Evolutionary conservation across 2,888 invertebrate species (phyloP).

Genomic region (Dermolepida albohirtum): DNA sequence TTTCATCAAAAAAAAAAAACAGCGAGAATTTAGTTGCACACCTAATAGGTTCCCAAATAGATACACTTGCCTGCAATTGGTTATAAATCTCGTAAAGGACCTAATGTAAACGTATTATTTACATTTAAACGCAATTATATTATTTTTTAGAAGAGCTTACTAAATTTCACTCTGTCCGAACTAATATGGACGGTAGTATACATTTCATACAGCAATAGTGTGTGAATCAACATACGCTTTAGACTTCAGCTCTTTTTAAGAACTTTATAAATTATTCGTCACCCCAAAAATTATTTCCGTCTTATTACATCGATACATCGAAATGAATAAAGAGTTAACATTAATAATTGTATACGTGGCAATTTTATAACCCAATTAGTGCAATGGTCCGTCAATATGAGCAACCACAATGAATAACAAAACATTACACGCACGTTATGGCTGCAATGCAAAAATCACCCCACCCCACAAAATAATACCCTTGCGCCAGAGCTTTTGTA

Average conservation of each 20-base stretch:
- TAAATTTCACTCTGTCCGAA: no score
- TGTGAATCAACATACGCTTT: neutral
- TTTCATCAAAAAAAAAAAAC: no score
- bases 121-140: no score
- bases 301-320: constrained; percentile 17
- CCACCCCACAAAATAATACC: constrained; percentile 11
- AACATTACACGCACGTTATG: neutral
- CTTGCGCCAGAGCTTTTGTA: constrained; percentile 20
- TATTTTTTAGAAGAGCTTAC: no score
- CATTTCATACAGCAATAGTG: no score
- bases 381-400: constrained; percentile 50
- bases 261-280: neutral
- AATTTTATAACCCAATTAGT: constrained; percentile 39
- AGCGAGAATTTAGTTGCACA: no score
- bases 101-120: no score
- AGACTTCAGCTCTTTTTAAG: neutral
- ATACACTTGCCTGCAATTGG: no score
- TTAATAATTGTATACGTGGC: constrained; percentile 47
- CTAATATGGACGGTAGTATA: no score
- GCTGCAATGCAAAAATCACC: constrained; percentile 13
- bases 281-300: constrained; percentile 19
- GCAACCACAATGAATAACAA: constrained; percentile 50
- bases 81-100: no score
- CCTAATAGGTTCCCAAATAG: no score
- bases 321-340: neutral